phyloP scores from a whole-genome alignment of 92 coral and sea anemone species.

The Heliopora coerulea region DNA sequence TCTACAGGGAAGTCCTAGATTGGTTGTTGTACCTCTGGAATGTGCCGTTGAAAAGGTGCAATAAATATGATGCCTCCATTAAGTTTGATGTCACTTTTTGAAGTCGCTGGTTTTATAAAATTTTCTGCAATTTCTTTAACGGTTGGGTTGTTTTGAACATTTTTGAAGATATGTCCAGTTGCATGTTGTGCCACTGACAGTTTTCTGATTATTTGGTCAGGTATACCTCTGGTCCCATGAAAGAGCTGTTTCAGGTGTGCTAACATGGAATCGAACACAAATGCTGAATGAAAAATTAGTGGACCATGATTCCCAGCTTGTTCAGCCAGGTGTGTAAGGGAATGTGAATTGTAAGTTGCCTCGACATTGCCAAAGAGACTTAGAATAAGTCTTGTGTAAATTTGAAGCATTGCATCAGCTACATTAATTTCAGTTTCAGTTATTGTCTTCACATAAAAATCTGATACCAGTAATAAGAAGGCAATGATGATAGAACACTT shows the following conservation, averaged over 20 bases:
- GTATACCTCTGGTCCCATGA: slow-evolving; percentile 68
- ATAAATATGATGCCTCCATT: too few relatives aligned
- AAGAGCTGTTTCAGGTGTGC: slow-evolving; percentile 63
- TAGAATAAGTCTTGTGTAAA: slow-evolving; percentile 24
- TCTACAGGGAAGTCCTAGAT: background rate
- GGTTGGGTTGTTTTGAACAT: slow-evolving; percentile 39
- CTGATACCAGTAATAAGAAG: slow-evolving; percentile 51
- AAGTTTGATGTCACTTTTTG: too few relatives aligned
- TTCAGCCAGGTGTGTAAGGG: slow-evolving; percentile 48
- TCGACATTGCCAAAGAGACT: slow-evolving; percentile 26
- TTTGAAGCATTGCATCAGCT: slow-evolving; percentile 35
- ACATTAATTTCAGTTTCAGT: slow-evolving; percentile 25
- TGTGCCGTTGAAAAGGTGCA: too few relatives aligned
- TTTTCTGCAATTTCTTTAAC: slow-evolving; percentile 49
- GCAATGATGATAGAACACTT: slow-evolving; percentile 58
- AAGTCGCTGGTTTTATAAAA: slow-evolving; percentile 22
- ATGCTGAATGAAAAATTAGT: slow-evolving; percentile 59
- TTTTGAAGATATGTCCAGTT: slow-evolving; percentile 14
- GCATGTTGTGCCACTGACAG: slow-evolving; percentile 47
- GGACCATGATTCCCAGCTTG: slow-evolving; percentile 70
- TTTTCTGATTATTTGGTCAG: slow-evolving; percentile 60
- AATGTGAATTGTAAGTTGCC: slow-evolving; percentile 45
- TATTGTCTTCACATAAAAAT: slow-evolving; percentile 22
- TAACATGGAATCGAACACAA: slow-evolving; percentile 67
- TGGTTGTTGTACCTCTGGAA: too few relatives aligned